Evolutionary conservation across 2,797 vertebrate species (phyloP).

Genomic region (Nasua narica): DNA sequence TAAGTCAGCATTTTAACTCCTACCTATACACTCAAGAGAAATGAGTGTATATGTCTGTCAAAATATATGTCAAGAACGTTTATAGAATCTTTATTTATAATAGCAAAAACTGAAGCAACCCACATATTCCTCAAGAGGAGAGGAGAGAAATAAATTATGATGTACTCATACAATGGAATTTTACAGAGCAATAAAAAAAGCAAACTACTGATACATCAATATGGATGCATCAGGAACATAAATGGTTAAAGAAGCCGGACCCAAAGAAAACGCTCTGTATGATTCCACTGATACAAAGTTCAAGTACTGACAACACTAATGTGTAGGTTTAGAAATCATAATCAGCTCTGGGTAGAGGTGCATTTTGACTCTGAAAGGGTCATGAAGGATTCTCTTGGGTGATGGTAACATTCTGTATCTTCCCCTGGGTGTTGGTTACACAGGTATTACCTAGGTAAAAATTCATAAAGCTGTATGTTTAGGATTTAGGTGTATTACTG

Average conservation of each 20-base stretch:
- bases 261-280: not conserved
- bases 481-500: not conserved
- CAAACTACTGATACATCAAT: not conserved
- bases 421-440: not conserved
- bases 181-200: not conserved
- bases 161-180: not conserved
- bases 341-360: not conserved
- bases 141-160: slow-evolving; percentile 24
- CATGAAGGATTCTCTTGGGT: not conserved
- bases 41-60: not conserved
- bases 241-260: not conserved
- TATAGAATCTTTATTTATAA: not conserved
- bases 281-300: not conserved
- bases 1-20: not conserved
- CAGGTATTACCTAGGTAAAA: not conserved
- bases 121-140: not conserved
- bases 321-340: not conserved
- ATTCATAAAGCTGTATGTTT: not conserved
- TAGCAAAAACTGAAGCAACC: not conserved
- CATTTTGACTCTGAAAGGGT: slow-evolving; percentile 15
- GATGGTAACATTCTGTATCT: not conserved
- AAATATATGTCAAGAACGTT: not conserved
- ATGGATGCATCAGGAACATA: not conserved
- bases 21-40: not conserved
- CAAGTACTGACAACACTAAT: not conserved